Conservation (phyloP, 2,888 invertebrate genomes). For the Deilephila elpenor region DNA sequence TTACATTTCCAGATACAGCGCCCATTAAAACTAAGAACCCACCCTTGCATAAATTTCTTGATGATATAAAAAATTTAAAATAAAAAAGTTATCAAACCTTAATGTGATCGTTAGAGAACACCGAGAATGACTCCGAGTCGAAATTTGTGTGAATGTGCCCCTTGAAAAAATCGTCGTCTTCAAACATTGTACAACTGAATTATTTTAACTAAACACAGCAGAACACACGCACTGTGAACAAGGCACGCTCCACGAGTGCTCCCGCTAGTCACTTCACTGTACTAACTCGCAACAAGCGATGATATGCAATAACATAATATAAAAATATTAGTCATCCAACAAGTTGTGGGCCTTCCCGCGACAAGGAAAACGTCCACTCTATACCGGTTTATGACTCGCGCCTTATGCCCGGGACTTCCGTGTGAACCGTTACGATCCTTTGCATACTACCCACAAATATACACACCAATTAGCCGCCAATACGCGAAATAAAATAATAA, state of each 20-base stretch:
- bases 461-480: neutral
- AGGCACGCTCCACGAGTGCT: neutral
- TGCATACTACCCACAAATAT: neutral
- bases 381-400: neutral
- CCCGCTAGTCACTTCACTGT: neutral
- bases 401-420: neutral
- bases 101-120: conserved; percentile 38
- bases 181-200: conserved; percentile 45
- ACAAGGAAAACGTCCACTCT: neutral
- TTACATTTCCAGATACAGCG: too few relatives aligned
- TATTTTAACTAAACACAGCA: conserved; percentile 34
- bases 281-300: neutral
- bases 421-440: neutral
- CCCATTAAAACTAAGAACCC: too few relatives aligned
- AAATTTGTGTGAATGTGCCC: too few relatives aligned
- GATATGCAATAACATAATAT: neutral
- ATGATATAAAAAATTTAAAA: neutral
- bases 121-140: too few relatives aligned
- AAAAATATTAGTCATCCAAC: conserved; percentile 10
- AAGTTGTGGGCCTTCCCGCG: neutral
- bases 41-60: too few relatives aligned
- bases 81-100: conserved; percentile 26
- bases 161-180: conserved; percentile 35
- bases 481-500: neutral
- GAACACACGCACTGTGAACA: conserved; percentile 18